These are phyloP conservation scores for Leucophenga montana DNA, from an alignment of 2,888 invertebrate genomes.

Conservation along the genomic window DNA sequence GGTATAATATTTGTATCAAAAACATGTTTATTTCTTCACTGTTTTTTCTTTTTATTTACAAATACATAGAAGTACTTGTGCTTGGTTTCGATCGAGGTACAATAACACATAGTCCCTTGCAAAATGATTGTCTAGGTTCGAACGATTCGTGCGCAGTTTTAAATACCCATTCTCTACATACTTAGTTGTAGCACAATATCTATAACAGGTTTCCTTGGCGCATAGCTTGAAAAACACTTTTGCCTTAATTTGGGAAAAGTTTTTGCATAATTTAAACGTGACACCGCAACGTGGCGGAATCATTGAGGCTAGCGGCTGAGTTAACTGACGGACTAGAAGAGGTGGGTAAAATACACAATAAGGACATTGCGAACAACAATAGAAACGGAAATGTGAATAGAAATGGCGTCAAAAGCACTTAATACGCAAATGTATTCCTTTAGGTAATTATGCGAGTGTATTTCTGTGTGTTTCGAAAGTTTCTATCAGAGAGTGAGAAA, in stretches of 20 bases:
- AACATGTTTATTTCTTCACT: no score
- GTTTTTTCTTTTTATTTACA: no score
- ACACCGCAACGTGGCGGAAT: background rate
- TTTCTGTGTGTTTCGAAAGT: slow-evolving; percentile 6
- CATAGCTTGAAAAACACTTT: background rate
- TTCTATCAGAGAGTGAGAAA: background rate
- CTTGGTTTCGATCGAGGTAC: no score
- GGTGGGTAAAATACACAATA: background rate
- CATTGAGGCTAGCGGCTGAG: background rate
- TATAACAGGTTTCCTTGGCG: no score
- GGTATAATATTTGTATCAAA: no score
- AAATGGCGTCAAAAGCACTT: slow-evolving; percentile 22
- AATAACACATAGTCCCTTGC: no score
- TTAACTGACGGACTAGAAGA: background rate
- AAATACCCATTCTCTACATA: no score
- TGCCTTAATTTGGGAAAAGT: background rate
- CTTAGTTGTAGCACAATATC: no score
- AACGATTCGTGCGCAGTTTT: no score
- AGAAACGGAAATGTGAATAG: slow-evolving; percentile 7
- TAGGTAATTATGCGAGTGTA: background rate
- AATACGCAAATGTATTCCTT: slow-evolving; percentile 20
- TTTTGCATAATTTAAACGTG: background rate
- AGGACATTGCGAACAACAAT: background rate
- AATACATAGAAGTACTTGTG: no score
- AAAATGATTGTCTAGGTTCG: no score